Base-by-base conservation (phyloP, 2,113 vertebrate genomes). In the Misgurnus anguillicaudatus region DNA sequence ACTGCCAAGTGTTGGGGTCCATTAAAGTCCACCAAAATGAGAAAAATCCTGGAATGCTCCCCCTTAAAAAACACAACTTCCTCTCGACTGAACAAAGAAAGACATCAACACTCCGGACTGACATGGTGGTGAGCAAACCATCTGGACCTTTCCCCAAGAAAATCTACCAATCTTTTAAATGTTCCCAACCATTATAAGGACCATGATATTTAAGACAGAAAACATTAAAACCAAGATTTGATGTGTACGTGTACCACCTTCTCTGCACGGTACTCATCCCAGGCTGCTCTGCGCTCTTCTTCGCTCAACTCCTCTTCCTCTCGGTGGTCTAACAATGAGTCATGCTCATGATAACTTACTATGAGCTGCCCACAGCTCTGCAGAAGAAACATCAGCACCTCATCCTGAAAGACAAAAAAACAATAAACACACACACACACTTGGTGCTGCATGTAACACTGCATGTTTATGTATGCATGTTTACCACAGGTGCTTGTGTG, bases 251-350 rank as follows among this genome's bases (percentile, higher is more conserved):
- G 17, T 38, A 91, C 93, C 92, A 90, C 94, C 91, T 98, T 96
- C 88, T 98, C 96, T 1, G 96, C 96, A 90, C 96, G 94, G 75
- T 96, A 98, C 79, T 98, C 96, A n/a, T 93, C 96, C 97, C 97
- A 98, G 4, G 97, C 97, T 57, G 92, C 96, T 87, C 95, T 97
- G 80, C 94, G 93, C 73, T 98, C 97, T 57, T 97, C 96, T 82
- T 97, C 95, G 24, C 94, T 98, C 74, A 98, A 93, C 36, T 96
- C 96, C 82, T 98, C 97, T 57, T 98, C 97, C 85, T 96, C 91
- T 87, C 97, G 97, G 64, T 99, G 97, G 91, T 97, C 97, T 92
- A 99, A 90, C 84, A 99, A 94, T 8, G 97, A 98, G 81, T 98
- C 94, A 0, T 99, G 97, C 36, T 99, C 97, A 0, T 98, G 97